Evolutionary conservation across 1,140 invertebrate species (phyloP).

Genomic region (Ladona fulva): DNA sequence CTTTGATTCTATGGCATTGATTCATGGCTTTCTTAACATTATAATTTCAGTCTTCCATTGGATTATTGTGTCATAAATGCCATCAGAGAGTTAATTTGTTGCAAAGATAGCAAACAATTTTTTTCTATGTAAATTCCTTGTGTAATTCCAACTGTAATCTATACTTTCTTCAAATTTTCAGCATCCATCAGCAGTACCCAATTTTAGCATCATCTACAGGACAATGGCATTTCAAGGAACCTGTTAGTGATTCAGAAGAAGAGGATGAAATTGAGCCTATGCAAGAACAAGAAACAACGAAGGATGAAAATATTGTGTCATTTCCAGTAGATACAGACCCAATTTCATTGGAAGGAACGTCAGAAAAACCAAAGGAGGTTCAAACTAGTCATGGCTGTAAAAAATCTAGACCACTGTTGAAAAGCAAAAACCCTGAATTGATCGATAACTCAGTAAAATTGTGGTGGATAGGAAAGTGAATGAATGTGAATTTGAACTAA

Average conservation of each 20-base stretch:
- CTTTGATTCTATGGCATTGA: too few species aligned
- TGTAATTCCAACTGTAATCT: too few species aligned
- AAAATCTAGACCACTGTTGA: not conserved
- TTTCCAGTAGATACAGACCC: too few species aligned
- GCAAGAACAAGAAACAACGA: conserved; percentile 27
- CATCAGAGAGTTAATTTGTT: too few species aligned
- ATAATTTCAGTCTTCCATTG: too few species aligned
- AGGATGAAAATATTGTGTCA: not conserved
- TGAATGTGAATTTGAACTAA: not conserved
- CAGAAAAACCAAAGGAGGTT: too few species aligned
- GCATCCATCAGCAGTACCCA: not conserved
- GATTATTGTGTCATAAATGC: too few species aligned
- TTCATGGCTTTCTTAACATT: too few species aligned
- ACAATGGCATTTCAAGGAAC: conserved; percentile 37
- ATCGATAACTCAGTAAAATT: not conserved
- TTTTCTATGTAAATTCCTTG: too few species aligned
- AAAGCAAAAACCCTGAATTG: not conserved
- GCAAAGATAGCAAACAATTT: too few species aligned
- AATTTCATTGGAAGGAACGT: too few species aligned
- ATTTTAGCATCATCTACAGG: not conserved
- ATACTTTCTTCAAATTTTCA: not conserved
- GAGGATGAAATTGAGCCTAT: conserved; percentile 46
- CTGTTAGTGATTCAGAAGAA: conserved; percentile 70
- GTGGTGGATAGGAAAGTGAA: not conserved
- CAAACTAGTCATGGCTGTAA: too few species aligned